phyloP scores from a whole-genome alignment of 2,113 vertebrate genomes.

The Brachirus orientalis region DNA sequence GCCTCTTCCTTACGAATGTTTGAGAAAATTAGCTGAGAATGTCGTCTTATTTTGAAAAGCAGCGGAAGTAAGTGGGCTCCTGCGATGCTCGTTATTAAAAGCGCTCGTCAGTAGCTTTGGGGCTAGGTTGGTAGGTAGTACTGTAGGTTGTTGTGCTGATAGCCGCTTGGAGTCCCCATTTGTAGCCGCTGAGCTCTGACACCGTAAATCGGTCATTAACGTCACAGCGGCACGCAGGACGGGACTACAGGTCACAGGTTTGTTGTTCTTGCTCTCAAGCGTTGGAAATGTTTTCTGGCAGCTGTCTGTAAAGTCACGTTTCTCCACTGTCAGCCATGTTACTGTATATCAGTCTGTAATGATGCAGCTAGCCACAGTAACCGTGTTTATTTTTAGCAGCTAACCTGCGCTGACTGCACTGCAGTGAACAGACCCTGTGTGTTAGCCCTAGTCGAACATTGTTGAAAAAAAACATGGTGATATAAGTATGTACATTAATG shows the following conservation, averaged over 20 bases:
- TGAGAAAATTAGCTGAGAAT: background rate
- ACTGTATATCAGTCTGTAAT: slow-evolving; percentile 75
- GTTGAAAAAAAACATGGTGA: too few species aligned
- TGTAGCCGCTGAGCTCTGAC: slow-evolving; percentile 64
- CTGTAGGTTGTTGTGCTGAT: slow-evolving; percentile 76
- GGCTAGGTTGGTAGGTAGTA: slow-evolving; percentile 22
- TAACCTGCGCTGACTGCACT: slow-evolving; percentile 63
- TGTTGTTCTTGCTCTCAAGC: background rate
- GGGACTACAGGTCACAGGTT: slow-evolving; percentile 73
- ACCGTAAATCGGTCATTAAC: slow-evolving; percentile 53
- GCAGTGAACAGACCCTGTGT: slow-evolving; percentile 7
- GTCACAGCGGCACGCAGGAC: slow-evolving; percentile 53
- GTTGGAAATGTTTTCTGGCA: background rate
- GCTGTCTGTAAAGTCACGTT: slow-evolving; percentile 54
- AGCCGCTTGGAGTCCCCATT: slow-evolving; percentile 68
- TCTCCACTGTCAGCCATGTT: slow-evolving; percentile 74
- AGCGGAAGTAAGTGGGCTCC: slow-evolving; percentile 66
- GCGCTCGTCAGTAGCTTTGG: slow-evolving; percentile 45
- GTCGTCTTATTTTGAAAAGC: slow-evolving; percentile 55
- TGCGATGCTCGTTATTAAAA: slow-evolving; percentile 27
- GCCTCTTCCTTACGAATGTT: background rate
- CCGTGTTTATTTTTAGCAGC: slow-evolving; percentile 80
- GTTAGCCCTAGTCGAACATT: background rate
- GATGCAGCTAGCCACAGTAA: slow-evolving; percentile 72
- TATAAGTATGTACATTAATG: background rate